These are phyloP conservation scores for Nycticorax nycticorax DNA, from an alignment of 2,113 vertebrate species.

Conservation along the genomic window DNA sequence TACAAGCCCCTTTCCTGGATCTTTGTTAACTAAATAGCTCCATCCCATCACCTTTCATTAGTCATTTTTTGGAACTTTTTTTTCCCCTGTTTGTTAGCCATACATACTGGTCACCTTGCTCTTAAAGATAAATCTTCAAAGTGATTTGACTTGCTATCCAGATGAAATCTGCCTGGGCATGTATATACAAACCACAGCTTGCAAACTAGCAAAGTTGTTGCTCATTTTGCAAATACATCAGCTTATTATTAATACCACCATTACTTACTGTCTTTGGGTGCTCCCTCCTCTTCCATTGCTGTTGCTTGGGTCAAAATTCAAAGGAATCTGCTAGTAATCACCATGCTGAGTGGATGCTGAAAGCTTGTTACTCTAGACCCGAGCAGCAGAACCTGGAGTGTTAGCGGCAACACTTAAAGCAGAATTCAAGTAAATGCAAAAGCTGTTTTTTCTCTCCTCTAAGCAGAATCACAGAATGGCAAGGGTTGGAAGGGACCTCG, in stretches of 20 bases:
- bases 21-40: neutral
- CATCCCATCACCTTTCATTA: neutral
- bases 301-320: neutral
- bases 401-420: neutral
- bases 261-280: constrained; percentile 67
- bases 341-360: constrained; percentile 29
- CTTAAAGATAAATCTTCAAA: neutral
- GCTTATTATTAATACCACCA: neutral
- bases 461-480: neutral
- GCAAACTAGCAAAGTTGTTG: neutral
- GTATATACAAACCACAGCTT: neutral
- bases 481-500: too few species aligned
- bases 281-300: neutral
- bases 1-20: neutral
- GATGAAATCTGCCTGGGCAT: neutral
- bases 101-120: neutral
- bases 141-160: neutral
- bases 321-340: neutral
- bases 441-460: neutral
- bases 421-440: neutral
- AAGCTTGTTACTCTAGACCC: neutral
- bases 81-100: neutral
- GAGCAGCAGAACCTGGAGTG: constrained; percentile 26
- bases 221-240: neutral
- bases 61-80: neutral